Percentiles rank a stretch among this genome's conserved stretches.
Conservation (phyloP, 2,888 invertebrate species). For the Nephrotoma appendiculata region DNA sequence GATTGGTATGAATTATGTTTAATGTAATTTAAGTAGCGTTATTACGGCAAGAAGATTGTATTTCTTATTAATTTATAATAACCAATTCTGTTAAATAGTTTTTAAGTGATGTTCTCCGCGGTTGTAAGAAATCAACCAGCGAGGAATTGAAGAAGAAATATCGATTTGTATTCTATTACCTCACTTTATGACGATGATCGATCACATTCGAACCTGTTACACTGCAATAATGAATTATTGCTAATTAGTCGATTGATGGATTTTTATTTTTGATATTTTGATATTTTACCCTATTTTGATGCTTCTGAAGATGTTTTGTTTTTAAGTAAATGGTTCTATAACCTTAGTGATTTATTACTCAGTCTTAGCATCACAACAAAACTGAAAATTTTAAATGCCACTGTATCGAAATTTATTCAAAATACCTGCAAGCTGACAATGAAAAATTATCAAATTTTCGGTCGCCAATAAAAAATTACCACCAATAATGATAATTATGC, state of each 20-base stretch:
- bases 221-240: neutral
- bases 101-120: neutral
- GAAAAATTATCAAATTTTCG: neutral
- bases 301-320: neutral
- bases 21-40: too few relatives aligned
- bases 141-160: neutral
- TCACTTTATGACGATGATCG: neutral
- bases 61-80: neutral
- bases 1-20: too few relatives aligned
- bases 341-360: too few relatives aligned
- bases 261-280: neutral
- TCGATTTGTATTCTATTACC: neutral
- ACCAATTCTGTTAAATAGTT: neutral
- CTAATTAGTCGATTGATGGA: neutral
- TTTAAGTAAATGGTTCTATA: too few relatives aligned
- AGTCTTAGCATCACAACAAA: too few relatives aligned
- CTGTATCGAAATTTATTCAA: neutral
- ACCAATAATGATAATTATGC: neutral
- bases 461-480: neutral
- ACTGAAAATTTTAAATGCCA: too few relatives aligned
- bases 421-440: neutral
- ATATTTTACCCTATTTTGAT: neutral
- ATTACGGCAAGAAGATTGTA: too few relatives aligned
- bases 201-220: neutral
- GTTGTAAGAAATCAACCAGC: neutral